Conservation (phyloP, 2,113 vertebrate species). For the Merops nubicus region DNA sequence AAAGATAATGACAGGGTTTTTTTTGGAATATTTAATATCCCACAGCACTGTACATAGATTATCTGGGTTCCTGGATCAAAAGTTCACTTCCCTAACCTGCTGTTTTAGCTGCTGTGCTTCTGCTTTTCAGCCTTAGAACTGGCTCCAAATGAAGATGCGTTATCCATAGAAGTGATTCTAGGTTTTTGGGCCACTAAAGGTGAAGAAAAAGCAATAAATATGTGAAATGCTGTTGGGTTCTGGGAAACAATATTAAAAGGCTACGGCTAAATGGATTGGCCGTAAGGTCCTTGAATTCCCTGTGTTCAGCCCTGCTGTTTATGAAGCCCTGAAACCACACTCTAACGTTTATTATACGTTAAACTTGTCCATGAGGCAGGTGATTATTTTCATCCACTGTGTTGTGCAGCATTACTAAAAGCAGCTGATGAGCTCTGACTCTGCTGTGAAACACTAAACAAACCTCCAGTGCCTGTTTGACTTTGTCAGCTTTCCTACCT, state of each 20-base stretch:
- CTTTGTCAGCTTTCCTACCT: neutral
- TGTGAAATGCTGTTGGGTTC: neutral
- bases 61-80: neutral
- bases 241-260: neutral
- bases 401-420: neutral
- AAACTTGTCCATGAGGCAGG: neutral
- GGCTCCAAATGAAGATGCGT: neutral
- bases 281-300: neutral
- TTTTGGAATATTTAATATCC: neutral
- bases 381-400: neutral
- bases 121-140: neutral
- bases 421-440: neutral
- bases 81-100: neutral
- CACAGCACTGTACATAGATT: neutral
- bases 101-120: neutral
- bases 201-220: neutral
- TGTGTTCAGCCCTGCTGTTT: neutral
- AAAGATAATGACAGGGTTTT: neutral
- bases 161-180: neutral
- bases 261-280: neutral
- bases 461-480: neutral
- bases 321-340: neutral
- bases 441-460: neutral
- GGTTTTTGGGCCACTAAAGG: neutral
- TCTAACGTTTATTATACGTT: neutral